phyloP scores from a whole-genome alignment of 2,797 vertebrate genomes.

The Hemitrygon akajei region DNA sequence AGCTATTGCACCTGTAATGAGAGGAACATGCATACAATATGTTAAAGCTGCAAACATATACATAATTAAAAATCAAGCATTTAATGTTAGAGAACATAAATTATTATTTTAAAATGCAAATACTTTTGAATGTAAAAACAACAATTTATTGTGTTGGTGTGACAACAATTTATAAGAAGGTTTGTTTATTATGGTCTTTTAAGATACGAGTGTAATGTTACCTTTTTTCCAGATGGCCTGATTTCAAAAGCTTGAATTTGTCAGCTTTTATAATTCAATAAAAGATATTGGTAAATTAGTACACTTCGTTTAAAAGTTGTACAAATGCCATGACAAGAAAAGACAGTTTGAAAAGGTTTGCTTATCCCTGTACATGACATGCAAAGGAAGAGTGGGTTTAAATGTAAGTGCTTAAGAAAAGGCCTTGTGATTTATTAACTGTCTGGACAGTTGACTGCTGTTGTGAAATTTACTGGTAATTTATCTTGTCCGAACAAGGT shows the following conservation, averaged over 20 bases:
- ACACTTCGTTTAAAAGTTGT: neutral
- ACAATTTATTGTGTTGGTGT: no score
- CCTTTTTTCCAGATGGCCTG: neutral
- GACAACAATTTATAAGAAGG: neutral
- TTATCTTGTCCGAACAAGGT: slow-evolving; percentile 24
- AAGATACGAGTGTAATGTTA: neutral
- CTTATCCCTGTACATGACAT: neutral
- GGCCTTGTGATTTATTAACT: slow-evolving; percentile 6
- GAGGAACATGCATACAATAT: neutral
- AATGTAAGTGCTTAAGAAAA: neutral
- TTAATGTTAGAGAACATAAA: neutral
- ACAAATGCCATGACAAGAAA: neutral
- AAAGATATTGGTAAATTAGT: neutral
- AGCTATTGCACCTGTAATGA: neutral
- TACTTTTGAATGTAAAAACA: neutral
- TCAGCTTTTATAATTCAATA: neutral
- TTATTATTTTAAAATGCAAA: slow-evolving; percentile 4
- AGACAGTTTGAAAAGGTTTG: neutral
- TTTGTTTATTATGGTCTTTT: neutral
- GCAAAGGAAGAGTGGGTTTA: neutral
- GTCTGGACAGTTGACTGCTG: neutral
- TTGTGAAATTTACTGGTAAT: slow-evolving; percentile 19
- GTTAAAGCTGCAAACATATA: neutral
- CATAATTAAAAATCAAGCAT: slow-evolving; percentile 28
- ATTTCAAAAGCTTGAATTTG: slow-evolving; percentile 25